These are phyloP conservation scores for Stomorhina lunata DNA, from an alignment of 2,888 invertebrate genomes.

Conservation along the genomic window DNA sequence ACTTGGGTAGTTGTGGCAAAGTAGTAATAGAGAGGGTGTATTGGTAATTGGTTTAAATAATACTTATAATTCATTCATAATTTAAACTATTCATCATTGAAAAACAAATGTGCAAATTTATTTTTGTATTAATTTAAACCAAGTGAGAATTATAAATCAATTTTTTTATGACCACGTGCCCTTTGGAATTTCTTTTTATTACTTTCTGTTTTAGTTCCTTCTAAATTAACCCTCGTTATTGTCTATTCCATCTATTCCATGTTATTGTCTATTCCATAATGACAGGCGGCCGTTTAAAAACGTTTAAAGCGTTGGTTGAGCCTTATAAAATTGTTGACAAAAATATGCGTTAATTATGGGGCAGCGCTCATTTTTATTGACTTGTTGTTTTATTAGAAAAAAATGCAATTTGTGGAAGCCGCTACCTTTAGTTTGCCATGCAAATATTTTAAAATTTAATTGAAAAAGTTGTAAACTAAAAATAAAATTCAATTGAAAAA, in stretches of 20 bases:
- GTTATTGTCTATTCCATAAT: neutral
- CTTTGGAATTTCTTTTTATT: too few species aligned
- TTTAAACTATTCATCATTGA: too few species aligned
- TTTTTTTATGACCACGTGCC: too few species aligned
- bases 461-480: too few species aligned
- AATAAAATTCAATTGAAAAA: too few species aligned
- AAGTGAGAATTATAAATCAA: too few species aligned
- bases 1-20: neutral
- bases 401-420: neutral
- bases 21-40: neutral
- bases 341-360: slow-evolving; percentile 45
- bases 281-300: too few species aligned
- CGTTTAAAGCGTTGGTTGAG: slow-evolving; percentile 8
- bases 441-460: neutral
- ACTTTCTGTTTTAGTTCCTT: neutral
- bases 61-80: too few species aligned
- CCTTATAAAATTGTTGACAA: slow-evolving; percentile 28
- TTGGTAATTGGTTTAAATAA: neutral
- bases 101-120: too few species aligned
- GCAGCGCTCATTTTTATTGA: slow-evolving; percentile 27
- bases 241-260: neutral
- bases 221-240: neutral
- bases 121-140: too few species aligned
- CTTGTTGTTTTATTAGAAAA: slow-evolving; percentile 9
- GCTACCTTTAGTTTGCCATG: neutral